Percentiles rank a stretch among this genome's conserved stretches.
These are phyloP conservation scores for Agriopis marginaria DNA, from an alignment of 2,888 invertebrate genomes.

Conservation along the genomic window DNA sequence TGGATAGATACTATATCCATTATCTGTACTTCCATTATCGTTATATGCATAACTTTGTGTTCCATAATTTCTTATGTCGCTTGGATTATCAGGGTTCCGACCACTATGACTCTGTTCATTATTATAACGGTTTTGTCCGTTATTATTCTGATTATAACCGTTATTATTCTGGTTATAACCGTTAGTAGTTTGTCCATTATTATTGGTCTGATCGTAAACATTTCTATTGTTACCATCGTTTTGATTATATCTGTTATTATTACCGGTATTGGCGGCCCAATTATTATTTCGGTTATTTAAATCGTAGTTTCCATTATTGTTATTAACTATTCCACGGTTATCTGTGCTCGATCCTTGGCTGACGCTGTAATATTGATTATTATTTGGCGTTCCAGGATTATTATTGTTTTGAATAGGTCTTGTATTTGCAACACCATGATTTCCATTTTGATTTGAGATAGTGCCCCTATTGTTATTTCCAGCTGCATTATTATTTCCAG, in stretches of 20 bases:
- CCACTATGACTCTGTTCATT: conserved; percentile 14
- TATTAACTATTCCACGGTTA: background rate
- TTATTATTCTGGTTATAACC: conserved; percentile 18
- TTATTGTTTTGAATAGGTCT: conserved; percentile 15
- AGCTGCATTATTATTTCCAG: conserved; percentile 4
- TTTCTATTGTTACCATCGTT: conserved; percentile 9
- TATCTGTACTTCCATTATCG: conserved; percentile 18
- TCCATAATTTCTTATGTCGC: conserved; percentile 9
- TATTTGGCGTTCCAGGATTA: conserved; percentile 7
- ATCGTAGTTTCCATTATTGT: conserved; percentile 9
- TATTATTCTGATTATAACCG: conserved; percentile 21
- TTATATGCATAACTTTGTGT: conserved; percentile 20
- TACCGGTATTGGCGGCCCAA: background rate
- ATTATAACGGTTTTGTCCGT: conserved; percentile 17
- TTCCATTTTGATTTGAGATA: conserved; percentile 5
- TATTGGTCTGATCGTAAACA: conserved; percentile 7
- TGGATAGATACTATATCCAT: conserved; percentile 29
- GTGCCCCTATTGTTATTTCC: conserved; percentile 18
- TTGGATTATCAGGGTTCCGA: background rate
- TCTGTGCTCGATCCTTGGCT: background rate
- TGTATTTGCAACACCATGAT: conserved; percentile 7
- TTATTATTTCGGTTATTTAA: conserved; percentile 13
- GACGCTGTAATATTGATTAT: conserved; percentile 11
- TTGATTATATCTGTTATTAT: conserved; percentile 15
- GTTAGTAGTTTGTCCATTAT: conserved; percentile 19